These are phyloP conservation scores for Caerostris darwini DNA, from an alignment of 1,140 invertebrate genomes.

Conservation along the genomic window DNA sequence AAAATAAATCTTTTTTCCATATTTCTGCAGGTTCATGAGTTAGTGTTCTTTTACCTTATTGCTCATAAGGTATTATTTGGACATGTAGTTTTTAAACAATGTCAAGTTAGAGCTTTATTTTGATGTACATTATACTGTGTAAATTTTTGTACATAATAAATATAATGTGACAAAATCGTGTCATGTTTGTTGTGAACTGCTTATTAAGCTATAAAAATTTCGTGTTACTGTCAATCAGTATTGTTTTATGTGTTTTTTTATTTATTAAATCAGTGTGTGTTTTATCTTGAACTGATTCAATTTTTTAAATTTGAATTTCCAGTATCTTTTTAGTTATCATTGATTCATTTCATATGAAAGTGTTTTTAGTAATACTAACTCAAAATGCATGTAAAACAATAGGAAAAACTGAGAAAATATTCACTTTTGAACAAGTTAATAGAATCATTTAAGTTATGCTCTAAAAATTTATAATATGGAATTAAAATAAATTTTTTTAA, in stretches of 20 bases:
- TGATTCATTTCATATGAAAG: too few relatives aligned
- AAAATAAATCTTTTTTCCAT: not conserved
- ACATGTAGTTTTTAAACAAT: slow-evolving; percentile 27
- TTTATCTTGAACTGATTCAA: not conserved
- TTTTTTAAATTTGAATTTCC: not conserved
- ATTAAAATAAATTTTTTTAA: too few relatives aligned
- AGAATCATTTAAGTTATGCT: too few relatives aligned
- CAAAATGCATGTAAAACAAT: too few relatives aligned
- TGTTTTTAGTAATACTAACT: too few relatives aligned
- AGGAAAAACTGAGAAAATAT: too few relatives aligned
- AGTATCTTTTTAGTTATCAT: not conserved
- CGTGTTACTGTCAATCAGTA: slow-evolving; percentile 43
- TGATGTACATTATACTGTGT: slow-evolving; percentile 42
- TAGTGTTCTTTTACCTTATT: not conserved
- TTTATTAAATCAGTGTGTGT: slow-evolving; percentile 33
- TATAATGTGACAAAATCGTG: not conserved
- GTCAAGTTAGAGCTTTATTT: slow-evolving; percentile 49
- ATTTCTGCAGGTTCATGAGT: not conserved
- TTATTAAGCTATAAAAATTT: not conserved
- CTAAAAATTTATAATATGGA: too few relatives aligned
- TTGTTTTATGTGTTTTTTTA: slow-evolving; percentile 58
- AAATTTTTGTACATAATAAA: slow-evolving; percentile 46
- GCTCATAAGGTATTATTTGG: not conserved
- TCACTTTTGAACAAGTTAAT: too few relatives aligned
- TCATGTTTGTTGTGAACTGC: slow-evolving; percentile 4